Percentiles rank a stretch among this genome's conserved stretches.
These are phyloP conservation scores for Uloborus plumipes DNA, from an alignment of 2,888 invertebrate genomes.

Conservation along the genomic window DNA sequence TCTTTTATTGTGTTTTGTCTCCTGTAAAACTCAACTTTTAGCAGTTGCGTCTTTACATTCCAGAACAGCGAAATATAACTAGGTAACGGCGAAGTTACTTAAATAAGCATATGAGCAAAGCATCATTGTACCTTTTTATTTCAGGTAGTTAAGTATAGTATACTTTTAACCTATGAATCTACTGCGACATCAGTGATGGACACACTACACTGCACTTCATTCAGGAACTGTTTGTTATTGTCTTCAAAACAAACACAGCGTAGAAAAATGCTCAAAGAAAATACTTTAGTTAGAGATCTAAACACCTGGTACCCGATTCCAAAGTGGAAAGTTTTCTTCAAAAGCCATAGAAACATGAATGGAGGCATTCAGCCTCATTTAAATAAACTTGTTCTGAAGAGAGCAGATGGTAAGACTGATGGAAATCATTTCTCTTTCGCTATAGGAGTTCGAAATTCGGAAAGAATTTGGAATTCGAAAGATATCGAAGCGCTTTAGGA, in stretches of 20 bases:
- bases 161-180: background rate
- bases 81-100: too few relatives aligned
- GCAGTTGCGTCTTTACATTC: too few relatives aligned
- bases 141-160: constrained; percentile 15
- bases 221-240: constrained; percentile 29
- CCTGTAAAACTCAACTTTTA: too few relatives aligned
- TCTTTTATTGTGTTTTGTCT: too few relatives aligned
- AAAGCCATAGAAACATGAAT: constrained; percentile 26
- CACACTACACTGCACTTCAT: constrained; percentile 16
- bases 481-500: too few relatives aligned
- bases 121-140: too few relatives aligned
- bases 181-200: background rate
- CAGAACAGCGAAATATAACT: too few relatives aligned
- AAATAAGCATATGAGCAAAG: too few relatives aligned
- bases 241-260: constrained; percentile 16
- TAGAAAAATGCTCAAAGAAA: background rate
- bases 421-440: constrained; percentile 33
- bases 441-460: background rate
- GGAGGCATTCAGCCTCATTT: constrained; percentile 15
- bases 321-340: constrained; percentile 31
- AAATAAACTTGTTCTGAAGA: constrained; percentile 35
- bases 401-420: constrained; percentile 59
- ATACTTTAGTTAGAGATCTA: constrained; percentile 2
- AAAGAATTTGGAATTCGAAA: constrained; percentile 8
- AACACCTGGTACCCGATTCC: constrained; percentile 56